Evolutionary conservation across 2,797 vertebrate species (phyloP).

Genomic region (Pelochelys cantorii): DNA sequence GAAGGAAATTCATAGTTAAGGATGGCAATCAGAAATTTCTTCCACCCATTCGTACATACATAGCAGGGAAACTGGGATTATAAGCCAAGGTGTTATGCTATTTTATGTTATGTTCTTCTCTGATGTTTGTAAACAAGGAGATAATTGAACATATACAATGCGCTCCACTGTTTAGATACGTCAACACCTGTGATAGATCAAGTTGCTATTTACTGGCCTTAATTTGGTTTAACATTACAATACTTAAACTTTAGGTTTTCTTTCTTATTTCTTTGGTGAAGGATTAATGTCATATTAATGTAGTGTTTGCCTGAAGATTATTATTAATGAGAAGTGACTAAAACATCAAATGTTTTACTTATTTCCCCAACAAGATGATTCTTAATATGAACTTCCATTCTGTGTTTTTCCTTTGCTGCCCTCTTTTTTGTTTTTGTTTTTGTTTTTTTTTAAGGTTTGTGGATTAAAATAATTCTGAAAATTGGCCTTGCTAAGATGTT

Average conservation of each 20-base stretch:
- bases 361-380: neutral
- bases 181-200: neutral
- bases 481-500: neutral
- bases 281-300: neutral
- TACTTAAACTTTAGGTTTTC: neutral
- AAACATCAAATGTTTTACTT: neutral
- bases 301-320: neutral
- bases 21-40: neutral
- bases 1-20: neutral
- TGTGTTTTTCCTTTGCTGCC: neutral
- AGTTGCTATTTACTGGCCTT: neutral
- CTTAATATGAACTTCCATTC: neutral
- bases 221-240: neutral
- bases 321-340: neutral
- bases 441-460: neutral
- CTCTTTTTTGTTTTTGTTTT: neutral
- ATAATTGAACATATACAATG: neutral
- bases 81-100: neutral
- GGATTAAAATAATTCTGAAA: neutral
- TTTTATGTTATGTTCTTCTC: neutral
- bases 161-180: neutral
- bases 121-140: neutral
- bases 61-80: neutral
- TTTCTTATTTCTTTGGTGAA: neutral
- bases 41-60: neutral